phyloP scores from a whole-genome alignment of 92 coral and sea anemone species.

The Zoanthus solanderi region DNA sequence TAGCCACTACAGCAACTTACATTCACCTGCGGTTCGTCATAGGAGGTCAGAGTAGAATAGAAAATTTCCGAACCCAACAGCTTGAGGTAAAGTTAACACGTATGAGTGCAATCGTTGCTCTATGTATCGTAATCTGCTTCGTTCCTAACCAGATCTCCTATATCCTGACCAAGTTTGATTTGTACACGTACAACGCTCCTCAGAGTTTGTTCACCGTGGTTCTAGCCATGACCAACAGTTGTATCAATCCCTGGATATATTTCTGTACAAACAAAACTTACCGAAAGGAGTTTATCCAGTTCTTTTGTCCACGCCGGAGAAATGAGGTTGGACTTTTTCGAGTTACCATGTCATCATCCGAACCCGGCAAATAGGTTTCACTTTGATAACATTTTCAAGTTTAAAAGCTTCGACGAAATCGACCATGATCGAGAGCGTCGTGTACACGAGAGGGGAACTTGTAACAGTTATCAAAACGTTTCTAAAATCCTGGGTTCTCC shows the following conservation, averaged over 20 bases:
- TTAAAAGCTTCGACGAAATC: too few relatives aligned
- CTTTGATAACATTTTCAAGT: too few relatives aligned
- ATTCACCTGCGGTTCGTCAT: conserved; percentile 33
- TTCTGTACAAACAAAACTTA: conserved; percentile 29
- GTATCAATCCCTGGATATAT: conserved; percentile 47
- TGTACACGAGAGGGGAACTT: too few relatives aligned
- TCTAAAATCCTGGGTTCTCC: too few relatives aligned
- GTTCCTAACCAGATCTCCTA: conserved; percentile 38
- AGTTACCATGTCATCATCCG: background rate
- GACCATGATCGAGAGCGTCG: too few relatives aligned
- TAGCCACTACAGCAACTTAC: conserved; percentile 32
- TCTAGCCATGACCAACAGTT: conserved; percentile 31
- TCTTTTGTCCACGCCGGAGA: conserved; percentile 32
- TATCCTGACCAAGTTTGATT: conserved; percentile 39
- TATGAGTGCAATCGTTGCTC: conserved; percentile 42
- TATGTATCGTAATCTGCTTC: conserved; percentile 18
- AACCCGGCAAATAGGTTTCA: background rate
- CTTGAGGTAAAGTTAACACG: conserved; percentile 36
- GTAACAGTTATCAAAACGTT: too few relatives aligned
- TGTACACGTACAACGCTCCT: conserved; percentile 32
- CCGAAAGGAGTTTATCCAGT: conserved; percentile 3
- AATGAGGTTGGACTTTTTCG: conserved; percentile 20
- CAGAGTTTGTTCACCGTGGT: conserved; percentile 36
- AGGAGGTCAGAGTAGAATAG: conserved; percentile 2
- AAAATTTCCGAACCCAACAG: conserved; percentile 19